A percentile compares a stretch with the other conserved stretches of the same genome.
Evolutionary conservation across 2,113 vertebrate genomes (phyloP).

Genomic region (Heteronetta atricapilla): DNA sequence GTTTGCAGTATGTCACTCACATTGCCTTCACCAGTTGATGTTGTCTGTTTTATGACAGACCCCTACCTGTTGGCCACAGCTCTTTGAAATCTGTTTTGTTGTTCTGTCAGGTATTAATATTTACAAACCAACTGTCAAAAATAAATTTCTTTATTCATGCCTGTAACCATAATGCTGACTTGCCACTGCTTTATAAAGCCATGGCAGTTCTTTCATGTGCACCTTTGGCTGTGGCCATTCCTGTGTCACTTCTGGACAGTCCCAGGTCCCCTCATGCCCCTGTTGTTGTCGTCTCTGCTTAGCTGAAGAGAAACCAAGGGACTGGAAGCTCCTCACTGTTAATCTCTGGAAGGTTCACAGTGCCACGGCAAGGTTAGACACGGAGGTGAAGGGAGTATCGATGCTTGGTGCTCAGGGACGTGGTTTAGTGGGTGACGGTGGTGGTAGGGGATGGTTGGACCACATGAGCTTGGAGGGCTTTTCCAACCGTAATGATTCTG

Average conservation of each 20-base stretch:
- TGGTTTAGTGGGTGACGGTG: too few species aligned
- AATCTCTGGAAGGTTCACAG: not conserved
- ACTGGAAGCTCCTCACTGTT: not conserved
- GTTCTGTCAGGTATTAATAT: not conserved
- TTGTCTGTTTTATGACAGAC: not conserved
- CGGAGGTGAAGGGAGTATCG: not conserved
- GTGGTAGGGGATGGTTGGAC: too few species aligned
- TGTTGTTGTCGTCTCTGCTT: not conserved
- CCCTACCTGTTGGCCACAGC: not conserved
- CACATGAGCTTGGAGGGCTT: too few species aligned
- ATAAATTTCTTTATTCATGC: too few species aligned
- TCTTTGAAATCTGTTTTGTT: not conserved
- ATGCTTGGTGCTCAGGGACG: too few species aligned
- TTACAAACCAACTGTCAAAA: not conserved
- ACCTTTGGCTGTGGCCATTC: accelerated
- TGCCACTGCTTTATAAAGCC: not conserved
- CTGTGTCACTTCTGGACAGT: not conserved
- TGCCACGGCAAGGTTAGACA: not conserved
- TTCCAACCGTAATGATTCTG: not conserved
- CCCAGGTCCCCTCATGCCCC: not conserved
- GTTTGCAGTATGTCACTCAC: not conserved
- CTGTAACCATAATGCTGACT: not conserved
- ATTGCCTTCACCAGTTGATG: not conserved
- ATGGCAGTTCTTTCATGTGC: accelerated
- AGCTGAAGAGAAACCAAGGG: not conserved